Evolutionary conservation across 2,888 invertebrate genomes (phyloP).

Genomic region (Ditylenchus weischeri): DNA sequence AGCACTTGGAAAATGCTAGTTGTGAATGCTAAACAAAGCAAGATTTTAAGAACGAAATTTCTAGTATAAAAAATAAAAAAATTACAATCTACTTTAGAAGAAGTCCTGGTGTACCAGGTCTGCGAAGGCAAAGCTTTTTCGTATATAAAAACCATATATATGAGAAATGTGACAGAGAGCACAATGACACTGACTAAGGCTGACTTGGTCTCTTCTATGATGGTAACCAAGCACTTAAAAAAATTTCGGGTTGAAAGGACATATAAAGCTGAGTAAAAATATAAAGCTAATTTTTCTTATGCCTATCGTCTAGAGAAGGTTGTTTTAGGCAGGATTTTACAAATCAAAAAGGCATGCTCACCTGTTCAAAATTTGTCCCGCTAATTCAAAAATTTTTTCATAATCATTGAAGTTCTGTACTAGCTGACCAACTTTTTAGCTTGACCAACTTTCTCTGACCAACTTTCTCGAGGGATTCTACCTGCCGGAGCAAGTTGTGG

Average conservation of each 20-base stretch:
- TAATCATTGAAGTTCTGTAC: no score
- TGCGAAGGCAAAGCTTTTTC: slow-evolving; percentile 1
- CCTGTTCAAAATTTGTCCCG: no score
- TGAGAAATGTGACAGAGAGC: not conserved
- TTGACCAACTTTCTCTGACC: no score
- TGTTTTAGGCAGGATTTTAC: no score
- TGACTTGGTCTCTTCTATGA: slow-evolving; percentile 5
- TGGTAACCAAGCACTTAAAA: not conserved
- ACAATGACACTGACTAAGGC: slow-evolving; percentile 3
- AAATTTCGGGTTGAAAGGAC: no score
- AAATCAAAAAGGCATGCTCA: no score
- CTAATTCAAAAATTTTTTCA: no score
- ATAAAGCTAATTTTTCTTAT: no score
- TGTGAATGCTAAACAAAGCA: not conserved
- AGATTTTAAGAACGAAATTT: no score
- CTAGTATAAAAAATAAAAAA: not conserved
- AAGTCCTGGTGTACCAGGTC: not conserved
- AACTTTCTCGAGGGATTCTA: slow-evolving; percentile 39
- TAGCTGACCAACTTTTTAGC: no score
- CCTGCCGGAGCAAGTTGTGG: slow-evolving; percentile 33
- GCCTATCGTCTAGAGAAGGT: no score
- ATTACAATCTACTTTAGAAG: not conserved
- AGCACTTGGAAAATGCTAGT: not conserved
- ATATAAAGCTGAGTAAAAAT: no score
- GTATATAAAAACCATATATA: slow-evolving; percentile 1